Conservation (phyloP, 2,113 vertebrate species). For the Rhodinocichla rosea region DNA sequence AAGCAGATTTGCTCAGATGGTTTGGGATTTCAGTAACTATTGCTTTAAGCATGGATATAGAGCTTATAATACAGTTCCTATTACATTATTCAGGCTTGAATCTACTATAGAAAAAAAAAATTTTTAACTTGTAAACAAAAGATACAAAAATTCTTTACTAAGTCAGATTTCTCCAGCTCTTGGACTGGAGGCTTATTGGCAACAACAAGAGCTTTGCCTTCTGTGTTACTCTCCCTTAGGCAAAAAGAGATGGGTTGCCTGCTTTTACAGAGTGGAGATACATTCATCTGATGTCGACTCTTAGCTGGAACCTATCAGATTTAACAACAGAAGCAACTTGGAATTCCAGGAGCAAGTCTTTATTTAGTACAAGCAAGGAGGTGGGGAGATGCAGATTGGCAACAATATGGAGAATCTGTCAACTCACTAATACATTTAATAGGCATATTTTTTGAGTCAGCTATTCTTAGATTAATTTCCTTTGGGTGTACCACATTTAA, state of each 20-base stretch:
- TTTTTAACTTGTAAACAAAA: slow-evolving; percentile 20
- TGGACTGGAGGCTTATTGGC: background rate
- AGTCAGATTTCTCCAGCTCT: background rate
- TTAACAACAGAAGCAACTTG: background rate
- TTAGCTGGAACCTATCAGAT: background rate
- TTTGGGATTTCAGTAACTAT: slow-evolving; percentile 1
- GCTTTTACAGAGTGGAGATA: background rate
- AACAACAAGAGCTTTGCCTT: background rate
- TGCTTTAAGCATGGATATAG: background rate
- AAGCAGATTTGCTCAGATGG: background rate
- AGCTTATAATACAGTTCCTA: background rate
- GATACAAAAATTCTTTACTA: background rate
- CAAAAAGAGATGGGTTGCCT: background rate
- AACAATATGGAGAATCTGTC: background rate
- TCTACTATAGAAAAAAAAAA: background rate
- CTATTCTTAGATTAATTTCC: background rate
- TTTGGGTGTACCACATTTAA: background rate
- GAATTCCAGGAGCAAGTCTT: background rate
- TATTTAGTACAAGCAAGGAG: background rate
- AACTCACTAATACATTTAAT: background rate
- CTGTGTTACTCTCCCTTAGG: background rate
- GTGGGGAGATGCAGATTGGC: background rate
- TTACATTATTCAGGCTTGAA: background rate
- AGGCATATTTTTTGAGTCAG: background rate
- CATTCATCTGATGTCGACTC: background rate